phyloP scores from a whole-genome alignment of 2,888 invertebrate genomes.

The Sinhomidia bicolor region DNA sequence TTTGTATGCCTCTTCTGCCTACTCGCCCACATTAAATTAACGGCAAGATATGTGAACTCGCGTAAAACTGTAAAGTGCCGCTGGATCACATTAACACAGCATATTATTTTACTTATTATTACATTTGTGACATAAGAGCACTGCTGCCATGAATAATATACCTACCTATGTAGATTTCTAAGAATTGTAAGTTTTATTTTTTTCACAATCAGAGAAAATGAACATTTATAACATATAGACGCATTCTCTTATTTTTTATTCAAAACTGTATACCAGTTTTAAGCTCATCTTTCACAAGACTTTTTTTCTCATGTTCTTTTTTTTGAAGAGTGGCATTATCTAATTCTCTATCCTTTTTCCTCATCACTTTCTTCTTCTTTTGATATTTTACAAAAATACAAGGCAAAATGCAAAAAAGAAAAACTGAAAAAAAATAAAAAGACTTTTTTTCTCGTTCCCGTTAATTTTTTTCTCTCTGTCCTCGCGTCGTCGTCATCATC shows the following conservation, averaged over 20 bases:
- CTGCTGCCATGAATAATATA: too few relatives aligned
- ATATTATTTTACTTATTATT: background rate
- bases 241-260: too few relatives aligned
- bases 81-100: too few relatives aligned
- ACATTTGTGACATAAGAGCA: background rate
- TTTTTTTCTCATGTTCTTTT: constrained; percentile 3
- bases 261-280: background rate
- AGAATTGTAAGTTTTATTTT: background rate
- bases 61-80: background rate
- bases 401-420: constrained; percentile 13
- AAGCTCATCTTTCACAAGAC: constrained; percentile 6
- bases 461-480: constrained; percentile 9
- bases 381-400: constrained; percentile 27
- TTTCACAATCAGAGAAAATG: background rate
- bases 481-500: background rate
- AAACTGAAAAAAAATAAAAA: background rate
- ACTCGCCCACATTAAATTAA: background rate
- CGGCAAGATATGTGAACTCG: background rate
- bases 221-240: too few relatives aligned
- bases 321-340: constrained; percentile 58
- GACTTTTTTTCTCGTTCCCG: constrained; percentile 25
- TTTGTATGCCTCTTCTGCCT: too few relatives aligned
- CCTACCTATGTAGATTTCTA: too few relatives aligned
- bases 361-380: constrained; percentile 30
- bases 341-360: constrained; percentile 51